A percentile compares a stretch with the other conserved stretches of the same genome.
Evolutionary conservation across 2,797 vertebrate genomes (phyloP).

Genomic region (Phoebastria nigripes): DNA sequence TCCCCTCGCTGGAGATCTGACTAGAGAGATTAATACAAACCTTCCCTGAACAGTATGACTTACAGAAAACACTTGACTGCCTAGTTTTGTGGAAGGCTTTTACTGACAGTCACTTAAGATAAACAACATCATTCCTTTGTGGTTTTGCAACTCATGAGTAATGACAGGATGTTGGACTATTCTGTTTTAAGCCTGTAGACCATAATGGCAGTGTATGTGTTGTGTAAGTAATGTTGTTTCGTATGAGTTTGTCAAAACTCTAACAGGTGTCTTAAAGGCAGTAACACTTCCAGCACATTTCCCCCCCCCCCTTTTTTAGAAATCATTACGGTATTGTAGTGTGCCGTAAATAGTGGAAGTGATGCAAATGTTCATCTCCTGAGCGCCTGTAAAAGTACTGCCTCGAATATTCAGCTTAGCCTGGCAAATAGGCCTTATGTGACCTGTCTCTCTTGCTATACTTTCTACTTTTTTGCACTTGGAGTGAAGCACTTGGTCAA

Average conservation of each 20-base stretch:
- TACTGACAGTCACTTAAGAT: not conserved
- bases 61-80: not conserved
- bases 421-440: not conserved
- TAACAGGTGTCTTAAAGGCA: not conserved
- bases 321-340: not conserved
- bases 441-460: not conserved
- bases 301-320: not conserved
- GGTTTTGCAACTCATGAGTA: slow-evolving; percentile 3
- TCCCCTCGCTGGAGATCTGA: not conserved
- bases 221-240: not conserved
- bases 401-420: not conserved
- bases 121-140: not conserved
- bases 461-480: not conserved
- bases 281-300: not conserved
- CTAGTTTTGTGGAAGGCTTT: not conserved
- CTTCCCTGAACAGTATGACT: rapidly evolving
- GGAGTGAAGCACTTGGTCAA: not conserved
- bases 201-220: not conserved
- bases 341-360: not conserved
- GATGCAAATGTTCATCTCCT: not conserved
- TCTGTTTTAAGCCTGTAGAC: not conserved
- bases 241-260: not conserved
- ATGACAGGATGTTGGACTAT: not conserved
- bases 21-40: not conserved
- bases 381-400: not conserved